Conservation (phyloP, 2,888 invertebrate genomes). For the Rhagonycha lutea region DNA sequence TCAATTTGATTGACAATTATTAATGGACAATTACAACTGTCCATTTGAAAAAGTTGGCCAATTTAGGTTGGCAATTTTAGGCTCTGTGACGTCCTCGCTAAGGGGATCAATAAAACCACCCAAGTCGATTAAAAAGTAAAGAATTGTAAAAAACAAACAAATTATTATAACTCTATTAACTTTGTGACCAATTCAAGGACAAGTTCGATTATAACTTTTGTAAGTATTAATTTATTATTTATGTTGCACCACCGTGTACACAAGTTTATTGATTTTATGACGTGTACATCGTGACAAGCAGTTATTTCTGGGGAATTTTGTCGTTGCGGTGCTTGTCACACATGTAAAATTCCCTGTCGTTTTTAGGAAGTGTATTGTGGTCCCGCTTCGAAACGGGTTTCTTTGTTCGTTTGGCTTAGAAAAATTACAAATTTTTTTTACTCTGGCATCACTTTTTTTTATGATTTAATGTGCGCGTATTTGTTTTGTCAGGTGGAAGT, state of each 20-base stretch:
- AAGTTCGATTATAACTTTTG: background rate
- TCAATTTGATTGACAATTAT: no score
- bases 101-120: no score
- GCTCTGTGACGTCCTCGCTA: no score
- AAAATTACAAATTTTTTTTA: background rate
- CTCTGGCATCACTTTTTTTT: constrained; percentile 37
- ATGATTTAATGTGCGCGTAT: background rate
- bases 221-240: background rate
- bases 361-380: constrained; percentile 70
- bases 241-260: background rate
- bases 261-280: background rate
- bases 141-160: no score
- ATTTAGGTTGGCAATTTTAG: no score
- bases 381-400: background rate
- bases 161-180: no score
- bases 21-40: no score
- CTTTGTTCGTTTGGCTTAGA: background rate
- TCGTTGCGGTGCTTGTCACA: background rate
- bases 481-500: constrained; percentile 5
- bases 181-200: no score
- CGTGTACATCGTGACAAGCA: background rate
- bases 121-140: no score
- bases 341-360: background rate
- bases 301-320: background rate
- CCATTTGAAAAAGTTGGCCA: no score